Conservation (phyloP, 2,888 invertebrate species). For the Meghimatium bilineatum region DNA sequence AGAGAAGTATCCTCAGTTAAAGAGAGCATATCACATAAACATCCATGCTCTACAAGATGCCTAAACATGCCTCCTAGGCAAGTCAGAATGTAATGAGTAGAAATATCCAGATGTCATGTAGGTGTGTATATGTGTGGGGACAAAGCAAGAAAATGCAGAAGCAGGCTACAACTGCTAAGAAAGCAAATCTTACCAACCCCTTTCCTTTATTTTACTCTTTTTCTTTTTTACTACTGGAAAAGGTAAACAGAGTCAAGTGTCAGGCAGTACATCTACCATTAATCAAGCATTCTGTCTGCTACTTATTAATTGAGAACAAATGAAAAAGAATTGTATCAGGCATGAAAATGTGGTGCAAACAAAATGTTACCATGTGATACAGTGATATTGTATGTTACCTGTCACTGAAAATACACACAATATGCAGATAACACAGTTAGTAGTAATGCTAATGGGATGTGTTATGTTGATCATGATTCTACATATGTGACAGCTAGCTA, state of each 20-base stretch:
- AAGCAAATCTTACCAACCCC: slow-evolving; percentile 39
- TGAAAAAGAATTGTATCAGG: slow-evolving; percentile 9
- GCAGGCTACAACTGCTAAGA: slow-evolving; percentile 22
- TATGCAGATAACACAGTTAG: slow-evolving; percentile 15
- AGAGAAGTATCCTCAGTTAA: not conserved
- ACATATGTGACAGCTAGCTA: too few relatives aligned
- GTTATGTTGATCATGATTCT: too few relatives aligned
- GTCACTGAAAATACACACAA: slow-evolving; percentile 46
- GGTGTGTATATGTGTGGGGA: not conserved
- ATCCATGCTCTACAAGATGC: not conserved
- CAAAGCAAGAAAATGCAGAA: slow-evolving; percentile 31
- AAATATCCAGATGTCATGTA: not conserved
- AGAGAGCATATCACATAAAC: not conserved
- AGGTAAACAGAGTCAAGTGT: slow-evolving; percentile 32
- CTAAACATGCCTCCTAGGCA: not conserved
- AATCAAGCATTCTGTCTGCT: slow-evolving; percentile 20
- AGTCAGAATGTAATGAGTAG: not conserved
- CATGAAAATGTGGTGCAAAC: slow-evolving; percentile 24
- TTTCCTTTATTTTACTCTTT: slow-evolving; percentile 39
- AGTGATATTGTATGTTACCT: slow-evolving; percentile 28
- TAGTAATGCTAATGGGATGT: not conserved
- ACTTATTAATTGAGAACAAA: not conserved
- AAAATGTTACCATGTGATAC: not conserved
- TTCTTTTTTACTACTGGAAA: slow-evolving; percentile 49
- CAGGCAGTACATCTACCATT: slow-evolving; percentile 29